Base-by-base conservation (phyloP, 2,888 invertebrate species). In the Biston stratarius region DNA sequence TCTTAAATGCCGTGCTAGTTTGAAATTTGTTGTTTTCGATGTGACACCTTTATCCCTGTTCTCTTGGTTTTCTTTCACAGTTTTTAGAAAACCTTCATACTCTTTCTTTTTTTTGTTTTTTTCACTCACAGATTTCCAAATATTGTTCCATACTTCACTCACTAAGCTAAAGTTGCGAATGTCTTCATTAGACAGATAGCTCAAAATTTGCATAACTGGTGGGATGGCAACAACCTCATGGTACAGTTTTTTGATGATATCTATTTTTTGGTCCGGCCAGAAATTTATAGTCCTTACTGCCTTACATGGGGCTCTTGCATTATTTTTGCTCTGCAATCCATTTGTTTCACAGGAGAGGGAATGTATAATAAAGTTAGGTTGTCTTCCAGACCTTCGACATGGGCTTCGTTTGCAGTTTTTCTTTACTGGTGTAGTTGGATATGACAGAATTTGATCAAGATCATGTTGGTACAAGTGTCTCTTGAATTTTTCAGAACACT, bases 351-450 rank as follows among this genome's bases (percentile, higher is more conserved):
- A 92, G 53, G 86, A 83, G 15, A 93, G 74, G 10, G 92, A 89
- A 76, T 93, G 92, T 69, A 87, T 91, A 5, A 83, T 80, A 80
- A 91, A 91, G 67, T 86, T 87, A 34, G 90, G 82, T 73, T 86
- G 89, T 72, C 85, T 91, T 3, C 83, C 83, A 68, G 90, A 87
- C 78, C 81, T 89, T 61, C 78, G 84, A 58, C 86, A 84, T 1
- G 90, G 88, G 64, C 86, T 89, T 62, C 83, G 74, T 64, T 83
- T 88, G 74, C 91, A 90, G 73, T 84, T 89, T 67, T 78, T 88
- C 73, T 94, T 94, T 34, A 92, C 82, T 68, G 93, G 93, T 75
- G 93, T 94, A 52, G 88, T 84, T 66, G 93, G 93, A 73, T 89
- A 90, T 53, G 86, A 78, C 51, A 80, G 70, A 61, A 85, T 77